Evolutionary conservation across 1,140 invertebrate species (phyloP), one percentile per base, ranked within the genome.

Genomic region (Drosophila mojavensis): DNA sequence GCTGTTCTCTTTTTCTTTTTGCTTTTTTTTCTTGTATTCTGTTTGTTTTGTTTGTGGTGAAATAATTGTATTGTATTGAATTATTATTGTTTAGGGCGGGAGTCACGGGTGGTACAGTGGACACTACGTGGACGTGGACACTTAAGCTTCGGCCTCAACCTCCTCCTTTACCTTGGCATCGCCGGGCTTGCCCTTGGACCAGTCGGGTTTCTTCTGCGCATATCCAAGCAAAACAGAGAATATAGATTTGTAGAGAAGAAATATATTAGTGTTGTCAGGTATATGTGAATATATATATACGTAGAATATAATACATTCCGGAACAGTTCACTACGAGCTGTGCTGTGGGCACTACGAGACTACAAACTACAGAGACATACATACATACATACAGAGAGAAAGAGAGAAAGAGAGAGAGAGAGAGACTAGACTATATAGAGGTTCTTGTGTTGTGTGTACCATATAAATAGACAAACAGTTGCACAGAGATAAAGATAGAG

Each of bases 111-210:
- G 58, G 58, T 66, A 56, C 85, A 81, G 62, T 88, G 83, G 84
- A 83, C 83, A 80, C 78, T 86, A 82, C 48, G 78, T 89, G 84
- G 84, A 78, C 73, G 83, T 75, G 75, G 72, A 79, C 71, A 79
- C 78, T 92, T 92, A 92, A 86, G 93, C 93, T 96, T 95, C 96
- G 95, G 95, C 96, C 94, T 96, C 96, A 93, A 95, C 96, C 93
- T 97, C 96, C 93, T 96, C 96, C 94, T 97, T 96, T 96, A 97
- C 96, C 96, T 97, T 97, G 90, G 95, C 95, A 92, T 96, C 96
- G 92, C 96, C 96, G 92, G 94, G 94, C 91, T 94, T 94, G 93
- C 96, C 96, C 94, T 97, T 97, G 92, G 96, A 97, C 96, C 96
- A 97, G 94, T 97, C 96, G 85, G 96, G 96, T 94, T 97, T 97